Evolutionary conservation across 2,797 vertebrate genomes (phyloP).

Genomic region (Hemitrygon akajei): DNA sequence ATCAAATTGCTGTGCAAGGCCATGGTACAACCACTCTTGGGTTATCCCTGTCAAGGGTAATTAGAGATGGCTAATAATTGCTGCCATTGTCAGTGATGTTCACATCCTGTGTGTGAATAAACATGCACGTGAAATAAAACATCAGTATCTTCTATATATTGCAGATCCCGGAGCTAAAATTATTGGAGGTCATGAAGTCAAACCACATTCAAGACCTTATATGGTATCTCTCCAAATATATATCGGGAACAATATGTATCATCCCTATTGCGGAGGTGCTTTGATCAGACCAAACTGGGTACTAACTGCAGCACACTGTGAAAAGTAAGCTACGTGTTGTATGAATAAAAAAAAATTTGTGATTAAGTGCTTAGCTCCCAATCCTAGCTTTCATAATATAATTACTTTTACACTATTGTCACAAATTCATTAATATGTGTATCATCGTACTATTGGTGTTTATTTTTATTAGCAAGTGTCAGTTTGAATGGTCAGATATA

Average conservation of each 20-base stretch:
- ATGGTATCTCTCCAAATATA: not conserved
- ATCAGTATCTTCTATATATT: not conserved
- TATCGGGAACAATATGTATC: not conserved
- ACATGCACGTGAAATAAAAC: not conserved
- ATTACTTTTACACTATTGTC: not conserved
- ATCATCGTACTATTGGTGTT: not conserved
- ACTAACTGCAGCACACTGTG: constrained; percentile 22
- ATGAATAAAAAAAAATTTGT: not conserved
- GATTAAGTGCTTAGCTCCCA: not conserved
- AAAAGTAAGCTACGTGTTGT: not conserved
- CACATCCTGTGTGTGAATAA: no score
- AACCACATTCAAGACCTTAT: constrained; percentile 13
- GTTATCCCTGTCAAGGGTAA: no score
- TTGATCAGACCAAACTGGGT: not conserved
- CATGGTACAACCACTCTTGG: no score
- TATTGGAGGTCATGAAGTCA: constrained; percentile 8
- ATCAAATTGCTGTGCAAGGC: no score
- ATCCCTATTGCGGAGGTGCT: not conserved
- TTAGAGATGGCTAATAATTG: no score
- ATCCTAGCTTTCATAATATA: not conserved
- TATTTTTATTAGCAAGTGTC: not conserved
- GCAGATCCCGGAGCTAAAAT: constrained; percentile 31
- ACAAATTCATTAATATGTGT: not conserved
- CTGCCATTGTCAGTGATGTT: no score
- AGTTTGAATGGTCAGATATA: not conserved